Base-by-base conservation (phyloP, 2,797 vertebrate genomes). In the Melopsittacus undulatus region DNA sequence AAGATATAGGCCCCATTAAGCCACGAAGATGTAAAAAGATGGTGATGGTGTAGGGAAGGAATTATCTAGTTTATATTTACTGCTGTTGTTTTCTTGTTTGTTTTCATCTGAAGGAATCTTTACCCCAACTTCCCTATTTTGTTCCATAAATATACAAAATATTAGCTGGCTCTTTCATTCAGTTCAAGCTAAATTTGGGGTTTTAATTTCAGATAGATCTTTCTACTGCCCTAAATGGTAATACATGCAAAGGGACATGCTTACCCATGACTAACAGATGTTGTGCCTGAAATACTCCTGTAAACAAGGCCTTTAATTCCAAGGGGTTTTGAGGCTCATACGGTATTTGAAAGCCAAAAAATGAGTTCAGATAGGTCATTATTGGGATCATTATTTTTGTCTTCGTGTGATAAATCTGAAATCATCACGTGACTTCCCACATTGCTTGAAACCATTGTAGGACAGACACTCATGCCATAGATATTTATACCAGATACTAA, bases 251-350 rank as follows among this genome's bases (percentile, higher is more conserved):
- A 68, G 83, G 77, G 83, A 69, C n/a, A 3, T 7, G 80, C 83
- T 90, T 19, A 49, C 74, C 83, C 70, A 12, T 21, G 77, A 61
- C 74, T 9, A 94, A 83, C 95, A 97, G 95, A 92, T 95, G 95
- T 93, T 92, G 91, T 94, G 83, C 95, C 93, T 87, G 91, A 96
- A 94, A 96, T 96, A 94, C 78, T 48, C 83, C 86, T 79, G 92
- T 87, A 96, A 95, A 94, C 92, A 96, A 67, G 78, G 67, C 76
- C 90, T 80, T 38, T 49, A 91, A 86, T 89, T 29, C 14, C 61
- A 30, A 72, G 81, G 56, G 56, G 14, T 72, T 88, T 83, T 64
- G 75, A 89, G 57, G 59, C 20, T 83, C 10, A 17, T 63, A 1
- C 61, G 85, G 11, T 69, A 68, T 76, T 90, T 52, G 61, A 76